These are phyloP conservation scores for Eudemis profundana DNA, from an alignment of 2,888 invertebrate species.

Conservation along the genomic window DNA sequence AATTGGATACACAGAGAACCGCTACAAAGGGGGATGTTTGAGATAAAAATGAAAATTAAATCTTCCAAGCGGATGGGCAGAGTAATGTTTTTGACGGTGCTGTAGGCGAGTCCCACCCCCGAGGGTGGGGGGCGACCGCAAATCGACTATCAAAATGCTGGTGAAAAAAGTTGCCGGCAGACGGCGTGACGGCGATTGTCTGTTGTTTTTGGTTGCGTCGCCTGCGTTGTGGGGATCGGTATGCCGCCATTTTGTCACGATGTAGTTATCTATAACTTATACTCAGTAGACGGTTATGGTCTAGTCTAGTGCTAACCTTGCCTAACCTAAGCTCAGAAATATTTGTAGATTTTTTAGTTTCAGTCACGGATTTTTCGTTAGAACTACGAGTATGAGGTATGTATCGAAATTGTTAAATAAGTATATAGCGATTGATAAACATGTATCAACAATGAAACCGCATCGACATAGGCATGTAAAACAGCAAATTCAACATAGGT, in stretches of 20 bases:
- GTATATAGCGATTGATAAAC: too few relatives aligned
- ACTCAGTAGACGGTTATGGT: not conserved
- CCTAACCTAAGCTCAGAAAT: too few relatives aligned
- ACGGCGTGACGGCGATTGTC: conserved; percentile 71
- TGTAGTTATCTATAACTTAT: conserved; percentile 42
- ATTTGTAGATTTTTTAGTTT: too few relatives aligned
- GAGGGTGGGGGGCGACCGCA: conserved; percentile 67
- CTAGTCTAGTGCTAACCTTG: not conserved
- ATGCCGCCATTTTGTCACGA: conserved; percentile 29
- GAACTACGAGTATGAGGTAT: too few relatives aligned
- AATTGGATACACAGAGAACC: conserved; percentile 84
- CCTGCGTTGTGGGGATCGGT: conserved; percentile 16
- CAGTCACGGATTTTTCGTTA: too few relatives aligned
- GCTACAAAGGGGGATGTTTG: conserved; percentile 85
- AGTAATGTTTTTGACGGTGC: conserved; percentile 85
- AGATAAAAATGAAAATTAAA: conserved; percentile 87
- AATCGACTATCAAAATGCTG: conserved; percentile 84
- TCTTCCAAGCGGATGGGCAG: conserved; percentile 84
- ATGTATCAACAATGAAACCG: too few relatives aligned
- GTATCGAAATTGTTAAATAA: too few relatives aligned
- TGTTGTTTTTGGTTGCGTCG: conserved; percentile 55
- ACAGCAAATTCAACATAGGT: too few relatives aligned
- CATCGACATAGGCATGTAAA: too few relatives aligned
- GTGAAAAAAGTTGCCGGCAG: conserved; percentile 75
- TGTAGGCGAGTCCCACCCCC: conserved; percentile 61